Percentiles rank a stretch among this genome's conserved stretches.
Conservation (phyloP, 1,140 invertebrate genomes). For the Aradophagus sp. region DNA sequence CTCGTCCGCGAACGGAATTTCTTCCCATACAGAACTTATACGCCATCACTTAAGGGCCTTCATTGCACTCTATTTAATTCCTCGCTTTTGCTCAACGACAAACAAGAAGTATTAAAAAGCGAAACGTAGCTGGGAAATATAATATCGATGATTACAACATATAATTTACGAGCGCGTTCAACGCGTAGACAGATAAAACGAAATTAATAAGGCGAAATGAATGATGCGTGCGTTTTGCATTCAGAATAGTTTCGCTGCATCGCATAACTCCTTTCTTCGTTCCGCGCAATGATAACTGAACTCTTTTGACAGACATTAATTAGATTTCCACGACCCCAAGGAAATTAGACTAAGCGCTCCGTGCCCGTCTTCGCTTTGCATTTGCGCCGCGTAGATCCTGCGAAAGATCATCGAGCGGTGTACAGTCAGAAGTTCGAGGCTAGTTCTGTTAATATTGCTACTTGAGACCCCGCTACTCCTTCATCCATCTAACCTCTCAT, state of each 20-base stretch:
- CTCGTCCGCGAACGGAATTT: slow-evolving; percentile 61
- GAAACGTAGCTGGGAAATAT: slow-evolving; percentile 2
- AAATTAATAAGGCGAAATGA: slow-evolving; percentile 16
- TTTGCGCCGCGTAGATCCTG: slow-evolving; percentile 44
- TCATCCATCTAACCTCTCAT: slow-evolving; percentile 65
- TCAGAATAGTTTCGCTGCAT: slow-evolving; percentile 16
- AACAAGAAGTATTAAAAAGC: slow-evolving; percentile 6
- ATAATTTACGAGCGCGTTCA: not conserved
- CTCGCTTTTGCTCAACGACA: not conserved
- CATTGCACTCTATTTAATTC: slow-evolving; percentile 46
- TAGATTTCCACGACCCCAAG: slow-evolving; percentile 55
- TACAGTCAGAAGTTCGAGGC: slow-evolving; percentile 64
- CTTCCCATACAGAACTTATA: slow-evolving; percentile 59
- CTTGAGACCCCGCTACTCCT: slow-evolving; percentile 49
- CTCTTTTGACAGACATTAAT: slow-evolving; percentile 56
- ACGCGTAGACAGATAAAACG: slow-evolving; percentile 5
- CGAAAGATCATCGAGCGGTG: slow-evolving; percentile 53
- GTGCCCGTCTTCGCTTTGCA: slow-evolving; percentile 43
- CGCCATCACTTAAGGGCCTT: slow-evolving; percentile 51
- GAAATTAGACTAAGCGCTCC: slow-evolving; percentile 51
- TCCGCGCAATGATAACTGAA: slow-evolving; percentile 40
- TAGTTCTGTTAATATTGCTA: slow-evolving; percentile 67
- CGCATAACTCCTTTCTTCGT: slow-evolving; percentile 35
- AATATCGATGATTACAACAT: no score
- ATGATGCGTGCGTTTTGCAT: slow-evolving; percentile 9